Evolutionary conservation across 2,113 vertebrate species (phyloP).

Genomic region (Manacus vitellinus): DNA sequence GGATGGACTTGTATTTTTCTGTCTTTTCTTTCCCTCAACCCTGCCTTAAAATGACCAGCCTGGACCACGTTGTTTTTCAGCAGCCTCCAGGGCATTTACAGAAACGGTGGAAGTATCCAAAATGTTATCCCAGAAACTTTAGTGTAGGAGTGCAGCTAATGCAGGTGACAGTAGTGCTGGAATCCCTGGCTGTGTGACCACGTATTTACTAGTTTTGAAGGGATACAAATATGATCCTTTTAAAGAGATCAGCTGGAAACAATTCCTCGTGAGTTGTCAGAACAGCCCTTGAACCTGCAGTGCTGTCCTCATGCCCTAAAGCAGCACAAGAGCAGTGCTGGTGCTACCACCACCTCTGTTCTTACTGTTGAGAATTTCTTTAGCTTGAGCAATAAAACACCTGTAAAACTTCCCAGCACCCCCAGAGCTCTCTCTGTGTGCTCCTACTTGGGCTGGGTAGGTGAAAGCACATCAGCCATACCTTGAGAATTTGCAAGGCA

Average conservation of each 20-base stretch:
- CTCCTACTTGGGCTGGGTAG: background rate
- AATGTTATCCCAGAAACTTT: background rate
- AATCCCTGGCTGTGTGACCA: background rate
- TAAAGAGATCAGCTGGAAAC: background rate
- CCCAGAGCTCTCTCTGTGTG: background rate
- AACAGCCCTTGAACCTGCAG: rapidly evolving
- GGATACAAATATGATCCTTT: rapidly evolving
- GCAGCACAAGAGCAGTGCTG: background rate
- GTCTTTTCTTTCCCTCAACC: background rate
- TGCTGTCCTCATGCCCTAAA: rapidly evolving
- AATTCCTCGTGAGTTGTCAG: background rate
- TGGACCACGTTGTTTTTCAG: background rate
- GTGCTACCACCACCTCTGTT: background rate
- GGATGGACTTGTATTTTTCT: background rate
- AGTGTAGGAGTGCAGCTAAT: background rate
- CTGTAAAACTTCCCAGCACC: background rate
- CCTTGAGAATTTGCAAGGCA: background rate
- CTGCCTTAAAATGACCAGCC: background rate
- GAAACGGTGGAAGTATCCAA: background rate
- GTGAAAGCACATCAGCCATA: background rate
- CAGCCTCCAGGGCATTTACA: rapidly evolving
- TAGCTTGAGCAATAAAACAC: background rate
- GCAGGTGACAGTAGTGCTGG: background rate
- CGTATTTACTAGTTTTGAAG: background rate
- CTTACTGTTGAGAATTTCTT: background rate